Conservation (phyloP, 2,113 vertebrate genomes). For the Brachionichthys hirsutus region DNA sequence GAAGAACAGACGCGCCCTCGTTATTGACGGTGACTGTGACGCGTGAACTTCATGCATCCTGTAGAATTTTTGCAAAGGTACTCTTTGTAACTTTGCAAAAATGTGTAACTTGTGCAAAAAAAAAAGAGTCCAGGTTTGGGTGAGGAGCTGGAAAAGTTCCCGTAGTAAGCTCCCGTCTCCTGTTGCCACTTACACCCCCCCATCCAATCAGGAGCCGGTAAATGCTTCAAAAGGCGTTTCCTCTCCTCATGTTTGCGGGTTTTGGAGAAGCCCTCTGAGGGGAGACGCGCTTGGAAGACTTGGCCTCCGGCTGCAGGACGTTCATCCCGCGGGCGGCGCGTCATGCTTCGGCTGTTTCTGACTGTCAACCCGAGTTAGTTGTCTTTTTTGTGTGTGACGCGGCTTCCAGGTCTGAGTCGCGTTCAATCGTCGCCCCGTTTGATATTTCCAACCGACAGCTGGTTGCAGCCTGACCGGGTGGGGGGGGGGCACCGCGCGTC, state of each 20-base stretch:
- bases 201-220: conserved; percentile 67
- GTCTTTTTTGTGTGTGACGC: background rate
- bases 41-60: too few relatives aligned
- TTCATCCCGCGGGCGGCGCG: background rate
- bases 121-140: conserved; percentile 9
- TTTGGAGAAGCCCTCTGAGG: conserved; percentile 52
- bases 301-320: conserved; percentile 1
- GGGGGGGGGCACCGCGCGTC: conserved; percentile 2
- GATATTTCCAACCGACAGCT: conserved; percentile 16
- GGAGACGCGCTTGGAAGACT: conserved; percentile 52
- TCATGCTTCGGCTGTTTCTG: too few relatives aligned
- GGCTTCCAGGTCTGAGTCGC: background rate
- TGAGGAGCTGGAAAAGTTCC: conserved; percentile 33
- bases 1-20: too few relatives aligned
- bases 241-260: conserved; percentile 24
- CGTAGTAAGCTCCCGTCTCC: conserved; percentile 23
- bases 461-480: conserved; percentile 25
- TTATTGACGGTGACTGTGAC: too few relatives aligned
- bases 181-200: conserved; percentile 28
- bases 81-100: too few relatives aligned
- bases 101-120: background rate
- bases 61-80: too few relatives aligned
- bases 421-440: background rate
- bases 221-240: conserved; percentile 62
- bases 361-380: background rate